A percentile compares a stretch with the other conserved stretches of the same genome.
Evolutionary conservation across 2,888 invertebrate species (phyloP).

Genomic region (Liodrosophila aerea): DNA sequence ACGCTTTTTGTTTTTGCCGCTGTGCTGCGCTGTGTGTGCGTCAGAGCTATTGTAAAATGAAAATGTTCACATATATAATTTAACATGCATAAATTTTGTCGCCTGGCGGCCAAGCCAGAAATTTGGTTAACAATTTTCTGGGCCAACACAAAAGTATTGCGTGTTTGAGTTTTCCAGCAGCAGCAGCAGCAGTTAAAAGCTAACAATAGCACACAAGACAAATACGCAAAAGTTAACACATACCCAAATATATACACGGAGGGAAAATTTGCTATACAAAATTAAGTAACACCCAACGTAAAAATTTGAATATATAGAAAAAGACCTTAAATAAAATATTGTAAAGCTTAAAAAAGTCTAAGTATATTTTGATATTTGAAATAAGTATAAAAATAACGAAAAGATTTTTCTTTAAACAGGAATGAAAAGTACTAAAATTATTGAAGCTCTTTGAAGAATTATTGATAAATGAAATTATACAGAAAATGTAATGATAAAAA

Average conservation of each 20-base stretch:
- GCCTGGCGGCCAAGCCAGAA: slow-evolving; percentile 55
- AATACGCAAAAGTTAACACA: slow-evolving; percentile 40
- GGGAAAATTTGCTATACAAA: no score
- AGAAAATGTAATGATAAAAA: no score
- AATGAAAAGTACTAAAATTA: no score
- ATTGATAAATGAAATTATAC: no score
- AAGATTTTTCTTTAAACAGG: no score
- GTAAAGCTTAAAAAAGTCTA: neutral
- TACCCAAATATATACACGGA: slow-evolving; percentile 5
- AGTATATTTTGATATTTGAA: slow-evolving; percentile 3
- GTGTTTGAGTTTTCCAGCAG: slow-evolving; percentile 66
- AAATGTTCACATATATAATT: slow-evolving; percentile 55
- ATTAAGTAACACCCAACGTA: no score
- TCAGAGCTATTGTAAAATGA: slow-evolving; percentile 21
- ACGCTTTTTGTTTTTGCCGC: slow-evolving; percentile 12
- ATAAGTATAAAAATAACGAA: no score
- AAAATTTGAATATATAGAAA: no score
- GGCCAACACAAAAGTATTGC: slow-evolving; percentile 60
- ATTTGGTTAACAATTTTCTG: slow-evolving; percentile 69
- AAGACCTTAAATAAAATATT: no score
- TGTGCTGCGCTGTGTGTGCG: slow-evolving; percentile 18
- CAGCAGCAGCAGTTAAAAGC: slow-evolving; percentile 41
- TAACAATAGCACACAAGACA: slow-evolving; percentile 59
- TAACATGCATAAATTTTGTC: slow-evolving; percentile 67
- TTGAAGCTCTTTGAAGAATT: no score